Conservation (phyloP, 2,797 vertebrate species). For the Esox lucius region DNA sequence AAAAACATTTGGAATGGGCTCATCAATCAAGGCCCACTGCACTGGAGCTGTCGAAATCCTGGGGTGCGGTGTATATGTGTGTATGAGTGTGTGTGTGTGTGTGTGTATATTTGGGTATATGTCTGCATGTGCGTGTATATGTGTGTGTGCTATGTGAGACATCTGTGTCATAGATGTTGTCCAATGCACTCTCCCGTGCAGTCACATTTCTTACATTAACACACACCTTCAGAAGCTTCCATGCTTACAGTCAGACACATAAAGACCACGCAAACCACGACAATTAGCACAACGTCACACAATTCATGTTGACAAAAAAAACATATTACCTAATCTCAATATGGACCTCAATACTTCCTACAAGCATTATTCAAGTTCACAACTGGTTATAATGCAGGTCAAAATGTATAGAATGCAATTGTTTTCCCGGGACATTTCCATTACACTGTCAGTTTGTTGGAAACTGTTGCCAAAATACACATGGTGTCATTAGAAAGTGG, state of each 20-base stretch:
- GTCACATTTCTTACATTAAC: too few relatives aligned
- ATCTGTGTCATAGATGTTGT: conserved; percentile 8
- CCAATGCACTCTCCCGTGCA: background rate
- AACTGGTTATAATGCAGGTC: background rate
- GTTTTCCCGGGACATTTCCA: background rate
- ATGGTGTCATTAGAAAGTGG: background rate
- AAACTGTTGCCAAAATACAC: background rate
- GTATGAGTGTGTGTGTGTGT: conserved; percentile 15
- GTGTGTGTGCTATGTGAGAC: conserved; percentile 19
- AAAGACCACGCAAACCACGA: background rate
- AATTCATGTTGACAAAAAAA: background rate
- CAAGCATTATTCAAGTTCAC: background rate
- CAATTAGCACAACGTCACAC: background rate
- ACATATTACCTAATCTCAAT: too few relatives aligned
- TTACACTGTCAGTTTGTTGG: background rate
- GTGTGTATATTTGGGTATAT: background rate
- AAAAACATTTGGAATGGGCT: conserved; percentile 77
- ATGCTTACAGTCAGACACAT: conserved; percentile 6
- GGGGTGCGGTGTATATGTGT: conserved; percentile 51
- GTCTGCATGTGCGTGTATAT: background rate
- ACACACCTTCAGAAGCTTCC: conserved; percentile 5
- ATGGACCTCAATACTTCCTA: background rate
- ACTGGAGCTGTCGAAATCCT: conserved; percentile 72
- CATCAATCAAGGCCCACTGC: conserved; percentile 78
- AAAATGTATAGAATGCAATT: background rate